Base-by-base conservation (phyloP, 2,113 vertebrate species). In the Tachycineta bicolor region DNA sequence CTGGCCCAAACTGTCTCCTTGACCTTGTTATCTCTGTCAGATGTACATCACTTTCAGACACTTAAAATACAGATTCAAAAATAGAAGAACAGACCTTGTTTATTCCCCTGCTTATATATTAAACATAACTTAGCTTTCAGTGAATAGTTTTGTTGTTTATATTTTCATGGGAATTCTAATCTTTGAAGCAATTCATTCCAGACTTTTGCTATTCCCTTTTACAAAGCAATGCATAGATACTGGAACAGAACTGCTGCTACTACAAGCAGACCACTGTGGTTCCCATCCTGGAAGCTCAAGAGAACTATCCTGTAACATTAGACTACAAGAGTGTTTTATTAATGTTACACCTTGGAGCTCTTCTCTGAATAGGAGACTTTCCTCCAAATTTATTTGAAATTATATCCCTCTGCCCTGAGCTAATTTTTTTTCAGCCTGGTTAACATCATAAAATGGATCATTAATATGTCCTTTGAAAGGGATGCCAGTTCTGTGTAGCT, bases 81-180 rank as follows among this genome's bases (percentile, higher is more conserved):
- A 79, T n/a, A 96, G 90, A 70, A 86, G 24, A 84, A 47, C 74
- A 90, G 64, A 90, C 21, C 49, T 93, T 88, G 73, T 94, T 96
- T 96, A 90, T 93, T 87, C 58, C 37, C 68, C 86, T 68, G 46
- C 92, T 96, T 93, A 89, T 90, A 89, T 96, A 96, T 93, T 95
- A 94, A 96, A 90, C 88, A 91, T 92, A 50, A 92, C 60, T 90
- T 94, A 12, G 10, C 68, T 93, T 94, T 92, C 77, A 75, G 69
- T 93, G 92, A 93, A 89, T 93, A 89, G 58, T 92, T 94, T 79
- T 64, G 86, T 68, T 95, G 92, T 96, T 96, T 93, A 65, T 50
- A 55, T 92, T 96, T 93, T 79, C 69, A 43, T 73, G 87, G 77
- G 77, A 94, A 94, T 96, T 96, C 92, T 92, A 62, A 94, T 89